Conservation (phyloP, 2,113 vertebrate genomes). For the Gnathonemus longibarbis region DNA sequence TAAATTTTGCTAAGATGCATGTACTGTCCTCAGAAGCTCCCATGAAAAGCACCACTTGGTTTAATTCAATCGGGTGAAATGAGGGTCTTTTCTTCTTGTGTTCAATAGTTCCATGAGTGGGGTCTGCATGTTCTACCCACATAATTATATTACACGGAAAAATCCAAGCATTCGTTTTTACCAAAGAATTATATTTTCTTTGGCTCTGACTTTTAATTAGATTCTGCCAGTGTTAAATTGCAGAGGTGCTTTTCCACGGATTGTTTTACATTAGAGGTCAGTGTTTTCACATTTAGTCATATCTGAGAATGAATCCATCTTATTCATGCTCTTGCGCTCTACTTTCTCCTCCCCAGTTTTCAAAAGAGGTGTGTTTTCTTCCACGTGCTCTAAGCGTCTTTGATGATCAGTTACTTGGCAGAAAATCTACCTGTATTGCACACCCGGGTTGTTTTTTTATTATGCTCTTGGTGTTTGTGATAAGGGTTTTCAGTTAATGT, state of each 20-base stretch:
- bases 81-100: conserved; percentile 29
- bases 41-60: background rate
- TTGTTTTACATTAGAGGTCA: conserved; percentile 43
- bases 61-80: conserved; percentile 40
- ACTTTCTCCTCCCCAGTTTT: conserved; percentile 16
- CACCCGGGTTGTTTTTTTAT: conserved; percentile 31
- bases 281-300: conserved; percentile 42
- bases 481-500: conserved; percentile 20
- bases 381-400: background rate
- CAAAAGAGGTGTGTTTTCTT: conserved; percentile 11
- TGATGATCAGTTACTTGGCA: background rate
- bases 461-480: conserved; percentile 30
- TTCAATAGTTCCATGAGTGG: conserved; percentile 45
- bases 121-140: conserved; percentile 45
- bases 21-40: background rate
- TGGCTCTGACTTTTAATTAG: conserved; percentile 38
- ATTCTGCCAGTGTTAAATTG: conserved; percentile 46
- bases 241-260: conserved; percentile 48
- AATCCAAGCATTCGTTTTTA: conserved; percentile 46
- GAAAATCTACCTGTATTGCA: background rate
- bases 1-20: background rate
- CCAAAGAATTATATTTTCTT: conserved; percentile 49
- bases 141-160: conserved; percentile 52
- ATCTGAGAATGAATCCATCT: conserved; percentile 37
- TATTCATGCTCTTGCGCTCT: conserved; percentile 28